Conservation (phyloP, 2,888 invertebrate genomes). For the Pheosia tremula region DNA sequence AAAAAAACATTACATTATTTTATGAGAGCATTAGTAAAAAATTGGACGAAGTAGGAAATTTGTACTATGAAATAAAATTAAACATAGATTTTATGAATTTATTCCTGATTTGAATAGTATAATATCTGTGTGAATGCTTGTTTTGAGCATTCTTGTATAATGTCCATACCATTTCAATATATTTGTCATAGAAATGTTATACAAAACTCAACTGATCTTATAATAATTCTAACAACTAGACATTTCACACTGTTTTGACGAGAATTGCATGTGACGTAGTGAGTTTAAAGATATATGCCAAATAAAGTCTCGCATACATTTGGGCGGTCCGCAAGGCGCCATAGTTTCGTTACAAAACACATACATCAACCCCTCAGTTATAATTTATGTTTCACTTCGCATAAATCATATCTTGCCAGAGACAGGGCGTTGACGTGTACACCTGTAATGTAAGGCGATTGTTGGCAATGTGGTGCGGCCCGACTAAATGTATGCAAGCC, state of each 20-base stretch:
- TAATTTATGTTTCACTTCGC: too few species aligned
- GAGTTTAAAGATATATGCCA: slow-evolving; percentile 2
- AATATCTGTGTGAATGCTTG: slow-evolving; percentile 78
- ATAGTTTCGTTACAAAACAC: neutral
- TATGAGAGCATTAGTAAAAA: neutral
- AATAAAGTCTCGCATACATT: neutral
- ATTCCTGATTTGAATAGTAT: slow-evolving; percentile 80
- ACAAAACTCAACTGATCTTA: slow-evolving; percentile 78
- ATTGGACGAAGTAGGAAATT: neutral
- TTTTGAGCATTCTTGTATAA: slow-evolving; percentile 71
- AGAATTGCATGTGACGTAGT: slow-evolving; percentile 44
- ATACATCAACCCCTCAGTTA: too few species aligned
- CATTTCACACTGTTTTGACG: slow-evolving; percentile 45
- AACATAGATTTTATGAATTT: slow-evolving; percentile 70
- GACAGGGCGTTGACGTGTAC: too few species aligned
- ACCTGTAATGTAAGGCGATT: neutral
- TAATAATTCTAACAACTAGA: slow-evolving; percentile 61
- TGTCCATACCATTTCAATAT: slow-evolving; percentile 74
- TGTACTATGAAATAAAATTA: slow-evolving; percentile 34
- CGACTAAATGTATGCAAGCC: slow-evolving; percentile 25
- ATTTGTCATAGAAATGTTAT: slow-evolving; percentile 78
- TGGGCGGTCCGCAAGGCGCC: neutral
- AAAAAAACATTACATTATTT: too few species aligned
- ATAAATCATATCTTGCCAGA: too few species aligned
- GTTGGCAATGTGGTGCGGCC: slow-evolving; percentile 3